phyloP scores from a whole-genome alignment of 1,140 invertebrate species.

The Drosophila kepulauana region DNA sequence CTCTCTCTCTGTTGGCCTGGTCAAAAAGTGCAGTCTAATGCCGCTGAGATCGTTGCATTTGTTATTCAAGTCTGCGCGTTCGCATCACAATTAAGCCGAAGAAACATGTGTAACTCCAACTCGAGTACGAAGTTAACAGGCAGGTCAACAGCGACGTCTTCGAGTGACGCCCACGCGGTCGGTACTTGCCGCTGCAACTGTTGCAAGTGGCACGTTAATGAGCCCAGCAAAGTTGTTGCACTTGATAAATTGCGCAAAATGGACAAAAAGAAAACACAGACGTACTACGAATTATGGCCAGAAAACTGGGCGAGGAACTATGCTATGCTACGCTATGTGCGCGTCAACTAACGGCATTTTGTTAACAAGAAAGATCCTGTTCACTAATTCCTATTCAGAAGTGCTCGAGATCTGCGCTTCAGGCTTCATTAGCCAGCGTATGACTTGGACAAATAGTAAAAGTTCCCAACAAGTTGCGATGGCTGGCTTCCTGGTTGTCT shows the following conservation, averaged over 20 bases:
- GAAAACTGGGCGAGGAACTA: constrained; percentile 19
- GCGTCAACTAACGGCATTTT: constrained; percentile 37
- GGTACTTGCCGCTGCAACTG: constrained; percentile 12
- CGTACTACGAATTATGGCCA: constrained; percentile 17
- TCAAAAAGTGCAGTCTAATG: constrained; percentile 33
- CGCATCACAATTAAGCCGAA: constrained; percentile 49
- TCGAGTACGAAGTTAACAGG: constrained; percentile 16
- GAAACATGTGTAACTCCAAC: constrained; percentile 46
- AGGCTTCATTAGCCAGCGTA: constrained; percentile 47
- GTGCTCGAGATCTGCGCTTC: constrained; percentile 42
- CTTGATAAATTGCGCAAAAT: constrained; percentile 71
- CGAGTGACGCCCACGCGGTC: constrained; percentile 37
- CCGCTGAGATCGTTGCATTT: constrained; percentile 34
- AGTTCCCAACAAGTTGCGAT: constrained; percentile 20
- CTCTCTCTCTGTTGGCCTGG: no score
- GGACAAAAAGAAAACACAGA: no score
- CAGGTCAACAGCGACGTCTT: constrained; percentile 43
- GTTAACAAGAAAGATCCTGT: constrained; percentile 49
- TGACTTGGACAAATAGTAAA: constrained; percentile 19
- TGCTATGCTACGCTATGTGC: neutral
- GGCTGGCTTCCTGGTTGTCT: constrained; percentile 27
- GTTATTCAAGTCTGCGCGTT: constrained; percentile 36
- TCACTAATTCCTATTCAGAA: constrained; percentile 47
- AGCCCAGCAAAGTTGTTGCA: constrained; percentile 45
- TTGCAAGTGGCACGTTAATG: constrained; percentile 66